Conservation (phyloP, 1,140 invertebrate genomes). For the Asobara japonica region DNA sequence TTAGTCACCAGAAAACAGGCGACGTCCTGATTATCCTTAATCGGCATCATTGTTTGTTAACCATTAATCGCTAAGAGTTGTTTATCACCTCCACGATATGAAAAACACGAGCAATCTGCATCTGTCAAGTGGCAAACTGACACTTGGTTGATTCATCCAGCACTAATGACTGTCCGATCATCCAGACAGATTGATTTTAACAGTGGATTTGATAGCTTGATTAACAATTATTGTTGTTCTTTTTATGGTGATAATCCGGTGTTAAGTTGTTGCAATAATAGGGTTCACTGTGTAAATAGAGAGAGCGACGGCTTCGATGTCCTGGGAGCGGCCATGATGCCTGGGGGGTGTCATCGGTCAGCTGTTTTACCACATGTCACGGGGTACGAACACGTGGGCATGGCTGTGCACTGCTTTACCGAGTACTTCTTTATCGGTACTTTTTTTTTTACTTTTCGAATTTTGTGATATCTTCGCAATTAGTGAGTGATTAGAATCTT, state of each 20-base stretch:
- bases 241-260: neutral
- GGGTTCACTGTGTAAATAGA: constrained; percentile 46
- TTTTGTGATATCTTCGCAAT: too few relatives aligned
- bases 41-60: constrained; percentile 78
- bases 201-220: neutral
- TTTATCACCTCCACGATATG: constrained; percentile 39
- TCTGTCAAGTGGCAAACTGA: constrained; percentile 27
- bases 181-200: constrained; percentile 24
- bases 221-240: neutral
- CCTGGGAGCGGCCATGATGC: constrained; percentile 53
- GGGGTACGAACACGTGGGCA: too few relatives aligned
- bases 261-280: constrained; percentile 29
- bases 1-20: constrained; percentile 96
- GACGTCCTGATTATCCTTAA: constrained; percentile 90
- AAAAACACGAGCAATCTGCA: constrained; percentile 34
- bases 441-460: too few relatives aligned
- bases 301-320: constrained; percentile 41
- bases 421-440: too few relatives aligned
- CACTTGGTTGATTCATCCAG: constrained; percentile 6
- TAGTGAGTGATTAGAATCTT: too few relatives aligned
- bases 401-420: too few relatives aligned
- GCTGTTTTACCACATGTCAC: constrained; percentile 23
- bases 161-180: neutral
- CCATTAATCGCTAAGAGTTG: constrained; percentile 31
- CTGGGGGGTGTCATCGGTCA: constrained; percentile 47